Base-by-base conservation (phyloP, 2,888 invertebrate genomes). In the Exephanes ischioxanthus region DNA sequence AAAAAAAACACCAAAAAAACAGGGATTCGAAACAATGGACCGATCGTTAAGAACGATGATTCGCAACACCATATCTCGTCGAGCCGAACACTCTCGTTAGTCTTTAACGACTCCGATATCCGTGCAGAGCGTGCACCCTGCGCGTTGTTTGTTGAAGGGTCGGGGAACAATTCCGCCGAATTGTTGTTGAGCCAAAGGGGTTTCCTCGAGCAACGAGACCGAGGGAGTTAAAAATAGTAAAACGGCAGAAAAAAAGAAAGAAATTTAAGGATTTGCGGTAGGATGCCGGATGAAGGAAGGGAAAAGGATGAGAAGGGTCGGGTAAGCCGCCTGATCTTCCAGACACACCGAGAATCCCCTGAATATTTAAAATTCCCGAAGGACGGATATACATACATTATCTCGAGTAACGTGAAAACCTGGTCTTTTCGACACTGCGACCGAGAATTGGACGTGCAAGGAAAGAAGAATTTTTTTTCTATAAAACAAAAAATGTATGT, bases 301-400 rank as follows among this genome's bases (percentile, higher is more conserved):
- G 45, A 14, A 45, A 26, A 9, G 73, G 48, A 48, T 22, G 19
- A 45, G 16, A 72, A 16, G n/a, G 33, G 55, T 7, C 11, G 26
- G 61, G 19, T 63, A 33, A 83, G 76, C 75, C 22, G 63, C 33
- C 26, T 63, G 87, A 88, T 90, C 87, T 87, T 85, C 80, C 88
- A 68, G 86, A 88, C 87, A 87, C 30, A 19, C 88, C 87, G 88
- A 85, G 88, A 90, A 82, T 83, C 86, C 88, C 81, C 78, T 91
- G 90, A 90, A 91, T 91, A 91, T 91, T 91, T 90, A 88, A 90
- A 85, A 63, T 45, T 63, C 33, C 11, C 88, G 87, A 86, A 84
- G 87, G 87, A 87, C 86, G 89, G 90, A 91, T 89, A 89, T 89
- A 89, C 89, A 88, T 90, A 88, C 88, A 90, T 90, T 90, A 90